Evolutionary conservation across 2,797 vertebrate species (phyloP), one percentile per base, ranked within the genome.

Genomic region (Syngnathus rostellatus): DNA sequence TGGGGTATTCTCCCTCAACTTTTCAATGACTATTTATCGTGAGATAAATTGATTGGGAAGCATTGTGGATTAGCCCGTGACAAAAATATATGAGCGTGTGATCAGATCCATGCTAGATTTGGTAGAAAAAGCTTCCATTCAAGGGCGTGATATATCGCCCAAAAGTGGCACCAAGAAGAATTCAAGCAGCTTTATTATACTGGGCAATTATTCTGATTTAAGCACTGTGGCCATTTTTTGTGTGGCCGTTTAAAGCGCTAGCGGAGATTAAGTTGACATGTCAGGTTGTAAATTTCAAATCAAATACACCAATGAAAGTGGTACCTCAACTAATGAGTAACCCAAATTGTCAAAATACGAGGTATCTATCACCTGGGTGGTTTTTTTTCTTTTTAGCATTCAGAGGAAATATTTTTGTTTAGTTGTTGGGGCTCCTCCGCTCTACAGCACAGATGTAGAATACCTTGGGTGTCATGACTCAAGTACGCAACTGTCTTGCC

Each of bases 11-110:
- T 83, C 61, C 66, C 74, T 73, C 77, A 69, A 53, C 57, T 75
- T 85, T 83, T 83, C 79, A 81, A 78, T 64, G 59, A 65, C 46
- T 70, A 69, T 81, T 84, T 79, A 75, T 75, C 65, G 63, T 73
- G 48, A 77, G 62, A 41, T 62, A 43, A 45, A 43, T 45, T 45
- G 40, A 62, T 62, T 25, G 60, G 38, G 5, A 41, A 43, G 60
- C 60, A 62, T 62, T 62, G 40, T 62, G 39, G 6, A 61, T 40
- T 43, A n/a, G 38, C 40, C 38, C 6, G 6, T 62, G 40, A 43
- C 21, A 23, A 62, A 58, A 62, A 62, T 45, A 46, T 45, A 31
- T 62, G 21, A 23, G 40, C 21, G 6, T 14, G 12, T 43, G 60
- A 62, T 23, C 6, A 7, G 4, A 45, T 45, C 60, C 60, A 62